A percentile compares a stretch with the other conserved stretches of the same genome.
Conservation (phyloP, 2,113 vertebrate species). For the Crotophaga sulcirostris region DNA sequence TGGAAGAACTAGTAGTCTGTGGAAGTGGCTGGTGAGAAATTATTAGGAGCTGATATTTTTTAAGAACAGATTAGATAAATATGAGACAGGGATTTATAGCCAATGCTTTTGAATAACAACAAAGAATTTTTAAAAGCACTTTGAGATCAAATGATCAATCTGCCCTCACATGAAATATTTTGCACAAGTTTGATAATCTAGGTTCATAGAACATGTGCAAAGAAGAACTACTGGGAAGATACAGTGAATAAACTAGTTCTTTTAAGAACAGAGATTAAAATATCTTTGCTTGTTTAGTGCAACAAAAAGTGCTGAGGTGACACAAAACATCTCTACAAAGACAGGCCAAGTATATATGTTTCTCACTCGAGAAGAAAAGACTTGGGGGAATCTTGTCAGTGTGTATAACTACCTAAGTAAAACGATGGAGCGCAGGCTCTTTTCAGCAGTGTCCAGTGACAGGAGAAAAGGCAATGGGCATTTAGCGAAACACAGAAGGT, state of each 20-base stretch:
- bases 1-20: not conserved
- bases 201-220: fast-evolving
- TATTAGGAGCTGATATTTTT: not conserved
- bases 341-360: not conserved
- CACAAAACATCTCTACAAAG: not conserved
- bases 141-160: not conserved
- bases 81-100: not conserved
- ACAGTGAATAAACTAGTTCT: not conserved
- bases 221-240: not conserved
- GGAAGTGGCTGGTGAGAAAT: not conserved
- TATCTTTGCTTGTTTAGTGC: not conserved
- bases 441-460: not conserved
- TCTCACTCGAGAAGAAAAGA: not conserved
- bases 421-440: no score
- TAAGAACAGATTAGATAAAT: not conserved
- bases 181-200: not conserved
- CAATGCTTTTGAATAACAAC: not conserved
- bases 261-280: not conserved
- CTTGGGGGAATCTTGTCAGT: not conserved
- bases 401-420: not conserved
- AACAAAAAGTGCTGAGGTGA: not conserved
- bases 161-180: not conserved
- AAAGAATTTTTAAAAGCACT: not conserved
- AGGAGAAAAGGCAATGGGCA: not conserved
- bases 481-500: not conserved